These are phyloP conservation scores for Rostratula benghalensis DNA, from an alignment of 2,113 vertebrate species.

Conservation along the genomic window DNA sequence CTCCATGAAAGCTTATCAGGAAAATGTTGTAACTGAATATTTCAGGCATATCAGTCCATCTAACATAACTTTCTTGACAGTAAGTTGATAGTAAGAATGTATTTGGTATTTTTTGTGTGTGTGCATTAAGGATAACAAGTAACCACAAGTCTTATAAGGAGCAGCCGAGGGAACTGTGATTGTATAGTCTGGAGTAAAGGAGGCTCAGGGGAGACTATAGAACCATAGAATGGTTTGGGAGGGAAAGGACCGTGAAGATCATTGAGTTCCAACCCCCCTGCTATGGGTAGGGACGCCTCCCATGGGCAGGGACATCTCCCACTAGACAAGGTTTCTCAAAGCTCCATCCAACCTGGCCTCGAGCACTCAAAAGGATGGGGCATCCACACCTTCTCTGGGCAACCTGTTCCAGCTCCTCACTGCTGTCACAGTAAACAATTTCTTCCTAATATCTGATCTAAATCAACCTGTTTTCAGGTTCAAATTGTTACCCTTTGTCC, in stretches of 20 bases:
- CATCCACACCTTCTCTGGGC: background rate
- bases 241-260: background rate
- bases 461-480: background rate
- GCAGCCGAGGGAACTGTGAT: too few species aligned
- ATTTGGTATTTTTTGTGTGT: background rate
- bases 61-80: background rate
- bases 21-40: background rate
- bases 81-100: background rate
- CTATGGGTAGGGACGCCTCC: background rate
- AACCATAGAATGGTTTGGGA: background rate
- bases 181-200: too few species aligned
- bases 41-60: background rate
- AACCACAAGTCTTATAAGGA: too few species aligned
- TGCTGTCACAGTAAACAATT: background rate
- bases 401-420: background rate
- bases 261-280: background rate
- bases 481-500: background rate
- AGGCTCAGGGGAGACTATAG: background rate
- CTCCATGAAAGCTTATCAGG: background rate
- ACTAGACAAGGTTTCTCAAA: background rate
- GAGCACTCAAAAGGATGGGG: background rate
- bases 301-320: background rate
- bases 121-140: background rate
- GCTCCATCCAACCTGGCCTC: background rate
- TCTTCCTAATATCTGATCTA: background rate